Percentiles rank a stretch among this genome's conserved stretches.
phyloP scores from a whole-genome alignment of 1,140 invertebrate species.

The Bradynema listronoti region DNA sequence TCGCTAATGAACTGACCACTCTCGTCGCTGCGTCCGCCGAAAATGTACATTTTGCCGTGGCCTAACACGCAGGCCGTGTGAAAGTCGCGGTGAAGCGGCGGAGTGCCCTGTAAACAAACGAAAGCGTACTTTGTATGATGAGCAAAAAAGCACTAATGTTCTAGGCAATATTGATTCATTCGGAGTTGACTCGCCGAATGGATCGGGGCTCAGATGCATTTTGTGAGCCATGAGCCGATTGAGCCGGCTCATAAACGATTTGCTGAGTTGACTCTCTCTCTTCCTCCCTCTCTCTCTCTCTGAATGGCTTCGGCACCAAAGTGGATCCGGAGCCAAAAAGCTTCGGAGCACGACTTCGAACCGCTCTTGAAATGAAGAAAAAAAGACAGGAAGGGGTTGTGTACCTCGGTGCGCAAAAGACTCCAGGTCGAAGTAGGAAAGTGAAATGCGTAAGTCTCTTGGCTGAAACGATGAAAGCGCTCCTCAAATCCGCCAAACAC shows the following conservation, averaged over 20 bases:
- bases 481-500: slow-evolving; percentile 78
- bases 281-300: too few relatives aligned
- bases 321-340: too few relatives aligned
- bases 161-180: too few relatives aligned
- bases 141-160: too few relatives aligned
- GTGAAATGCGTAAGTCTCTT: slow-evolving; percentile 71
- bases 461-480: slow-evolving; percentile 70
- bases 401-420: slow-evolving; percentile 57
- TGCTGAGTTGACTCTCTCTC: too few relatives aligned
- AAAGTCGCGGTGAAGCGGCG: slow-evolving; percentile 74
- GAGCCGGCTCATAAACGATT: too few relatives aligned
- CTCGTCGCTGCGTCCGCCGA: slow-evolving; percentile 70
- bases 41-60: slow-evolving; percentile 74
- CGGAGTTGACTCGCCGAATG: too few relatives aligned
- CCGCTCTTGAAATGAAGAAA: not conserved
- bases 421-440: slow-evolving; percentile 62
- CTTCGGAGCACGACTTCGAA: too few relatives aligned
- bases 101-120: slow-evolving; percentile 58
- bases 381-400: not conserved
- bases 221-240: too few relatives aligned
- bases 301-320: too few relatives aligned
- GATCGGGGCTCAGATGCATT: too few relatives aligned
- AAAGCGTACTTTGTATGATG: not conserved
- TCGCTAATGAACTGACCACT: slow-evolving; percentile 65
- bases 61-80: slow-evolving; percentile 72